Conservation (phyloP, 2,797 vertebrate genomes). For the Sebastiscus albofasciatus region DNA sequence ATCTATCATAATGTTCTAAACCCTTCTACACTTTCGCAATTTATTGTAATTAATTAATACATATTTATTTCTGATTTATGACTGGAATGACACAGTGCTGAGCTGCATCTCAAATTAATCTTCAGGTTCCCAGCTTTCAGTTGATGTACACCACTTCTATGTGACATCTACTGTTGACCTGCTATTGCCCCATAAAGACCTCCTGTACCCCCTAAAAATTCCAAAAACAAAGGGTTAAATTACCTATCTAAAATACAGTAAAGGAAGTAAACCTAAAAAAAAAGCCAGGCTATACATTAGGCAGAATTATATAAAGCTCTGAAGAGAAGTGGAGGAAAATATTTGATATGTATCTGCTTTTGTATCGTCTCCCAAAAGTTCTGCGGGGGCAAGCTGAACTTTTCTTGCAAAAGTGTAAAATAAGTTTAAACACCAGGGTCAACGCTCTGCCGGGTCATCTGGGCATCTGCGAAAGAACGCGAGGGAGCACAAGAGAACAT, state of each 20-base stretch:
- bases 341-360: background rate
- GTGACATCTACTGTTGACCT: too few species aligned
- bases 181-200: accelerated
- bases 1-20: too few species aligned
- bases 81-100: too few species aligned
- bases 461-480: background rate
- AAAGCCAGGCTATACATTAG: background rate
- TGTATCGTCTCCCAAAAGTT: background rate
- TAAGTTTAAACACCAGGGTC: background rate
- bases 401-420: background rate
- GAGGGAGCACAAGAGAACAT: background rate
- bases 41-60: too few species aligned
- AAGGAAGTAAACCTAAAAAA: background rate
- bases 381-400: background rate
- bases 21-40: too few species aligned
- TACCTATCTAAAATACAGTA: background rate
- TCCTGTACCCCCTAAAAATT: accelerated
- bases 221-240: too few species aligned
- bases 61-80: too few species aligned
- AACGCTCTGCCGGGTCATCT: background rate
- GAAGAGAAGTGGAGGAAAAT: background rate
- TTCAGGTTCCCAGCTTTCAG: too few species aligned
- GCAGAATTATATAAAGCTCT: background rate
- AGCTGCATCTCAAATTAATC: too few species aligned
- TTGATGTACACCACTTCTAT: too few species aligned